Conservation (phyloP, 2,113 vertebrate genomes). For the Aegypius monachus region DNA sequence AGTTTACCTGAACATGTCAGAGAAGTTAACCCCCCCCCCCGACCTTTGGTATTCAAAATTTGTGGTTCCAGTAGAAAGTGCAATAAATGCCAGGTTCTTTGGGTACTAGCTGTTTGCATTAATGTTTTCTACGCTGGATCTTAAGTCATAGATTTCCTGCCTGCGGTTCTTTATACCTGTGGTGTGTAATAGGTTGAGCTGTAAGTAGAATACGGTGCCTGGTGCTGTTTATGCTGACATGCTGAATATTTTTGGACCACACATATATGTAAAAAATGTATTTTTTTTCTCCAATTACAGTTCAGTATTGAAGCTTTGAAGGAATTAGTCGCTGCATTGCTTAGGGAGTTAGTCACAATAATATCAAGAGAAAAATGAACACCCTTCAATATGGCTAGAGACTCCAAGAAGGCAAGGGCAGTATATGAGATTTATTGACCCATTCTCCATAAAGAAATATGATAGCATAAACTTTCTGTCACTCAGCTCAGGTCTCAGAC, state of each 20-base stretch:
- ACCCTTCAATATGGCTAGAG: background rate
- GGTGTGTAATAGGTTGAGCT: background rate
- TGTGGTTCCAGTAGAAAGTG: slow-evolving; percentile 12
- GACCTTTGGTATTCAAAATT: slow-evolving; percentile 27
- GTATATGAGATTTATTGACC: background rate
- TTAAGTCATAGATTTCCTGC: slow-evolving; percentile 67
- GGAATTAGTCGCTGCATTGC: background rate
- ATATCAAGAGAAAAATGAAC: background rate
- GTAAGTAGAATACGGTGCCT: background rate
- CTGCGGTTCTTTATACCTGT: slow-evolving; percentile 26
- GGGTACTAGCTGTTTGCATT: slow-evolving; percentile 11
- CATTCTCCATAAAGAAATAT: background rate
- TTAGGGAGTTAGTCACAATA: background rate
- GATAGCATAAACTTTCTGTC: background rate
- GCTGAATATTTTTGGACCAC: slow-evolving; percentile 1
- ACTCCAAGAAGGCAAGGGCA: background rate
- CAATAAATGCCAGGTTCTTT: slow-evolving; percentile 50
- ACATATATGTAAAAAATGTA: background rate
- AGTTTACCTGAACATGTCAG: background rate
- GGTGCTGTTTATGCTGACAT: background rate
- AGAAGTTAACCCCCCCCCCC: background rate
- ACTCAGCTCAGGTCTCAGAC: background rate
- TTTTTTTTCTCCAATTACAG: background rate
- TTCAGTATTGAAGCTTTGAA: background rate
- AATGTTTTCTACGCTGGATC: slow-evolving; percentile 24